Evolutionary conservation across 2,113 vertebrate genomes (phyloP).

Genomic region (Anguilla rostrata): DNA sequence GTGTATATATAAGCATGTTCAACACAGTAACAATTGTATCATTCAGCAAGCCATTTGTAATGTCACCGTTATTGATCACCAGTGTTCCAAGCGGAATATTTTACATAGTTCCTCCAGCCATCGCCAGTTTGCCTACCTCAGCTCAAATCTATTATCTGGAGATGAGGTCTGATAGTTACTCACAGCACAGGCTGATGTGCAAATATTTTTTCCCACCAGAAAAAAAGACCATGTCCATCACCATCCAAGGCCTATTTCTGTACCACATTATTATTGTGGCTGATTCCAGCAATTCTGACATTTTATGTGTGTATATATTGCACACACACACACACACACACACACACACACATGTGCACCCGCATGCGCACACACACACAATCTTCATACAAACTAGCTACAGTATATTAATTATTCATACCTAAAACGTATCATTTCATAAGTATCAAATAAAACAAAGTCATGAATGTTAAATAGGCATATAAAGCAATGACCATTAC

Average conservation of each 20-base stretch:
- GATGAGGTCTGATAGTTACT: background rate
- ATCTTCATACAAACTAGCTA: no score
- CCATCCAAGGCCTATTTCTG: background rate
- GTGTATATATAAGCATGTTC: background rate
- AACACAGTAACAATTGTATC: background rate
- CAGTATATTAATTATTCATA: no score
- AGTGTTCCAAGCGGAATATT: background rate
- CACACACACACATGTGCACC: no score
- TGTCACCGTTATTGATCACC: background rate
- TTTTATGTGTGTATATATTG: no score
- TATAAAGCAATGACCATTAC: no score
- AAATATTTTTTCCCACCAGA: background rate
- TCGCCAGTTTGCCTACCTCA: background rate
- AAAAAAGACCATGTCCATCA: no score
- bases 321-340: no score
- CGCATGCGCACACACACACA: no score
- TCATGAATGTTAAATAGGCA: no score
- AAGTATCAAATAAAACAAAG: no score
- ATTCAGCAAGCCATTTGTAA: background rate
- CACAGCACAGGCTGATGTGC: background rate
- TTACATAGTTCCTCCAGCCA: background rate
- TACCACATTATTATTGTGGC: background rate
- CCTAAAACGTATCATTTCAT: no score
- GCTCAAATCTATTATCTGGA: background rate
- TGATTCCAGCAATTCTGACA: no score